A percentile compares a stretch with the other conserved stretches of the same genome.
Evolutionary conservation across 2,888 invertebrate species (phyloP).

Genomic region (Aradus depressus): DNA sequence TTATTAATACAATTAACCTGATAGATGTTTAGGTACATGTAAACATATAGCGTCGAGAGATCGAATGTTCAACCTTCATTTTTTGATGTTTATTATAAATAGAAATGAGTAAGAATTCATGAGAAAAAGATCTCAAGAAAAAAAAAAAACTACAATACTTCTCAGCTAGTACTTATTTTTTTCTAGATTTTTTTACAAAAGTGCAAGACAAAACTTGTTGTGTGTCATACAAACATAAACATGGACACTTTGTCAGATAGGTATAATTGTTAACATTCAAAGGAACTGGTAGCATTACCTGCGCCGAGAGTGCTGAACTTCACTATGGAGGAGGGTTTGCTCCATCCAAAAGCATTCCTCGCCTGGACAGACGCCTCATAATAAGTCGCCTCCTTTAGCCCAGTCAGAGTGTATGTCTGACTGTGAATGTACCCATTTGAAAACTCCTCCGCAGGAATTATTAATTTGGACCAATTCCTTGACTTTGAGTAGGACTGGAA

Average conservation of each 20-base stretch:
- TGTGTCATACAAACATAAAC: no score
- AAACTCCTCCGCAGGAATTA: conserved; percentile 51
- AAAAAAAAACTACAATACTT: not conserved
- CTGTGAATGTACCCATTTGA: conserved; percentile 59
- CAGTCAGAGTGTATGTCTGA: conserved; percentile 60
- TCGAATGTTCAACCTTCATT: no score
- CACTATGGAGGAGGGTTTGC: conserved; percentile 59
- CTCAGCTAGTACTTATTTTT: no score
- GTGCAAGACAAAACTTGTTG: no score
- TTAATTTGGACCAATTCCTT: conserved; percentile 52
- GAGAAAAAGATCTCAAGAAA: conserved; percentile 2
- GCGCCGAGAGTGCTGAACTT: conserved; percentile 66
- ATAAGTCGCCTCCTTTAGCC: conserved; percentile 57
- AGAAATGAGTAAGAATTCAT: no score
- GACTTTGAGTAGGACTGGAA: conserved; percentile 14
- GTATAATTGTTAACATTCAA: no score
- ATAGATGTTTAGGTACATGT: no score
- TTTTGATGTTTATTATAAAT: no score
- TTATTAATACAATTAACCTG: no score
- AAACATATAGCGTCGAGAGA: no score
- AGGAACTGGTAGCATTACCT: conserved; percentile 45
- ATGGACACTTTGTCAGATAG: no score
- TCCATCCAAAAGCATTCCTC: conserved; percentile 76
- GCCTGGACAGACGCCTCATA: conserved; percentile 71
- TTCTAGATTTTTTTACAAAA: no score